Evolutionary conservation across 1,140 invertebrate species (phyloP), one percentile per base, ranked within the genome.

Genomic region (Lucilia sericata): DNA sequence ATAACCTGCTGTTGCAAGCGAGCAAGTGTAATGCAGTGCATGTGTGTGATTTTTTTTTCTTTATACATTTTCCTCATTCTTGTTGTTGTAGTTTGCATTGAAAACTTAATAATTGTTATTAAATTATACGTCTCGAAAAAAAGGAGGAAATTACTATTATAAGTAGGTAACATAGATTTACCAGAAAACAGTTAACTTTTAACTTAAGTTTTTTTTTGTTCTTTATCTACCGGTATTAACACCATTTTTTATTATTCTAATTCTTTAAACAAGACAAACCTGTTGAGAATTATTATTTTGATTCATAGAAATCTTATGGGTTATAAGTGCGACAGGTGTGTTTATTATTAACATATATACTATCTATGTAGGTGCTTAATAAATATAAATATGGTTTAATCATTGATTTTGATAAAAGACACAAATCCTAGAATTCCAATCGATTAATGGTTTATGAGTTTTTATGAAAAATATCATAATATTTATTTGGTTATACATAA

Each of bases 31-130:
- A 5, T 55, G 17, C 51, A 55, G 49, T 42, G 42, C 42, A 42
- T 42, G 42, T 42, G 42, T 42, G 42, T 42, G 42, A 42, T 42
- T 42, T 42, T 10, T 42, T 7, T 42, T 42, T 10, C 2, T 10
- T 8, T 5, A 10, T 2, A 3, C 25, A 5, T 42, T 42, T 42
- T 42, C 42, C 10, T 42, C 42, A 42, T 42, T 42, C 7, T 42
- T 42, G 42, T 42, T 42, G 42, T 42, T 42, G 42, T 42, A 55
- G 51, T 17, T 55, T 55, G 51, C 12, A 55, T 70, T 70, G 19
- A 70, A 70, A 70, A 70, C n/a, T 70, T 70, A 70, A 70, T 70
- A 70, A 70, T 70, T 70, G 65, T 70, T 70, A 70, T 70, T 70
- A 70, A 70, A 25, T 70, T 21, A 12, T 70, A 70, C n/a, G n/a